Base-by-base conservation (phyloP, 2,113 vertebrate genomes). In the Azemiops feae region DNA sequence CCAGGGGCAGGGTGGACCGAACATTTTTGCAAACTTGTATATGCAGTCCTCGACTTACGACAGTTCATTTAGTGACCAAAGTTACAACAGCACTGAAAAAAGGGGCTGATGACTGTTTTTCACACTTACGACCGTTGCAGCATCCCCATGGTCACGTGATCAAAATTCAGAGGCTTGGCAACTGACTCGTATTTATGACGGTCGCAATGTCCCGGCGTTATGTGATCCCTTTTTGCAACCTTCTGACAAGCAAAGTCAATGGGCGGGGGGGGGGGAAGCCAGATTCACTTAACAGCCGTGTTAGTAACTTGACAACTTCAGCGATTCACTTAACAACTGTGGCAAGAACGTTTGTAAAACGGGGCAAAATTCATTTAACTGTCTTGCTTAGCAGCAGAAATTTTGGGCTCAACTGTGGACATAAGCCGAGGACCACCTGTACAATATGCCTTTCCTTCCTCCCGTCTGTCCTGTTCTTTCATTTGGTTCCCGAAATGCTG, bases 1-100 rank as follows among this genome's bases (percentile, higher is more conserved):
- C n/a, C n/a, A 14, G 12, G 16, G 30, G 12, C 14, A n/a, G 5
- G 16, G 0, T 16, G 1, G 16, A 5, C 16, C 2, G 1, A 39
- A 34, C 69, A 39, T 16, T 39, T 81, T 39, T 7, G 34, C 69
- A 81, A 6, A 39, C 1, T 22, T 9, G 34, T 8, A 3, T 5
- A 1, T 2, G 2, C 1, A 34, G 14, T 5, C 64, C 30, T 34
- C 2, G 0, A 34, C 14, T 18, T 34, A 30, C 60, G 16, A n/a
- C 9, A 16, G 12, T 5, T n/a, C 2, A 0, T 30, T n/a, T 2
- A 34, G 64, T 0, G 14, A 14, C 64, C 14, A 3, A 69, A n/a
- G 14, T 34, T n/a, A 4, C 60, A n/a, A 30, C 27, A 4, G 58
- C 58, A 11, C 27, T 30, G 58, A n/a, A 14, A n/a, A 64, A 69